phyloP scores from a whole-genome alignment of 2,888 invertebrate species.

The Alcis repandata region DNA sequence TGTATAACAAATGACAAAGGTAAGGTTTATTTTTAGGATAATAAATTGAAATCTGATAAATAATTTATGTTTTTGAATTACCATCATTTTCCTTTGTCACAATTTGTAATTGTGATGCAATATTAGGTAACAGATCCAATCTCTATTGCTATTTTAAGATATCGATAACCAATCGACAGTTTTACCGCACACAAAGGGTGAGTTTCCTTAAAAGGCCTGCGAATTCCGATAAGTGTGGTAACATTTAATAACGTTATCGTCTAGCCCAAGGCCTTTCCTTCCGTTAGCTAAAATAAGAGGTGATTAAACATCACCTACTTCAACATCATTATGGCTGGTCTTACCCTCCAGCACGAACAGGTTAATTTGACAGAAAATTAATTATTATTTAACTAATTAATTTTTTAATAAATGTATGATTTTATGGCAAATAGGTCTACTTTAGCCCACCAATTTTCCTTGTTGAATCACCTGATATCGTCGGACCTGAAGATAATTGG shows the following conservation, averaged over 20 bases:
- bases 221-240: background rate
- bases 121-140: background rate
- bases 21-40: conserved; percentile 2
- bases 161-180: background rate
- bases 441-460: no score
- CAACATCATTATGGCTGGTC: no score
- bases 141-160: background rate
- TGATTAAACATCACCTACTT: background rate
- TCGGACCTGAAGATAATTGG: no score
- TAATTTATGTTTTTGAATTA: background rate
- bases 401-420: no score
- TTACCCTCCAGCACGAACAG: no score
- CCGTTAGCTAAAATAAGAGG: background rate
- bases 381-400: no score
- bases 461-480: no score
- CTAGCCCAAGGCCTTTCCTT: background rate
- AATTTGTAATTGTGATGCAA: conserved; percentile 4
- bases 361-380: no score
- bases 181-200: background rate
- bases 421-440: no score
- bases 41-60: background rate
- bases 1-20: conserved; percentile 23
- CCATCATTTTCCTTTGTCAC: background rate
- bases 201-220: background rate
- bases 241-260: background rate